Percentiles rank a stretch among this genome's conserved stretches.
These are phyloP conservation scores for Denticeps clupeoides DNA, from an alignment of 2,797 vertebrate genomes.

Conservation along the genomic window DNA sequence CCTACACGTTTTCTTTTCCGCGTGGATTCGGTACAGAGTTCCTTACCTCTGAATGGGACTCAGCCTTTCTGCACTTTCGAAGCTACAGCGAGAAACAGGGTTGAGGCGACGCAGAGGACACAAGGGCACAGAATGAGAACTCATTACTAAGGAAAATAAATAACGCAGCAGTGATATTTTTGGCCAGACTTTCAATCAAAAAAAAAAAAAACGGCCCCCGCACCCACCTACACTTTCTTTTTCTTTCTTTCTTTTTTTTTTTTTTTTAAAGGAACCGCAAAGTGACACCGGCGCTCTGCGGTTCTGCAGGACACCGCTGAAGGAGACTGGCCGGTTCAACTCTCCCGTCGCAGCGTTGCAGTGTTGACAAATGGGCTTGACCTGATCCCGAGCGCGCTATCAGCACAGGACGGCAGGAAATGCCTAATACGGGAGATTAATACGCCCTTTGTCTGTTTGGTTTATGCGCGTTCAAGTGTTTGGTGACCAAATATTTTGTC, in stretches of 20 bases:
- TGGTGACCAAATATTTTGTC: conserved; percentile 11
- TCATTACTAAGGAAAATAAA: background rate
- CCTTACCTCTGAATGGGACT: no score
- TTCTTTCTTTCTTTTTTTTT: background rate
- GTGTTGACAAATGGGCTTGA: background rate
- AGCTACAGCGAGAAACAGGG: background rate
- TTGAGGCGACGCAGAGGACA: background rate
- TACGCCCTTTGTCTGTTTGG: conserved; percentile 7
- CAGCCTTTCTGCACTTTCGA: background rate
- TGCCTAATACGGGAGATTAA: conserved; percentile 12
- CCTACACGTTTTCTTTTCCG: no score
- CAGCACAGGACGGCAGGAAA: conserved; percentile 15
- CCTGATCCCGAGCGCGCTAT: conserved; percentile 4
- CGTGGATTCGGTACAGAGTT: no score
- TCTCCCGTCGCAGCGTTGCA: background rate
- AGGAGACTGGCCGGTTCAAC: background rate
- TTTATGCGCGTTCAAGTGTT: conserved; percentile 8
- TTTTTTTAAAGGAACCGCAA: background rate
- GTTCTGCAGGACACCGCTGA: background rate
- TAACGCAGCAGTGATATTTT: background rate
- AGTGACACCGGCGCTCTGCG: background rate
- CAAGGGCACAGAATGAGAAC: background rate
- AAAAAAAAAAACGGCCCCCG: no score
- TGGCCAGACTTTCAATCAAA: background rate
- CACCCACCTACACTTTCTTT: background rate